These are phyloP conservation scores for Chrysomela aeneicollis DNA, from an alignment of 2,888 invertebrate species.

Conservation along the genomic window DNA sequence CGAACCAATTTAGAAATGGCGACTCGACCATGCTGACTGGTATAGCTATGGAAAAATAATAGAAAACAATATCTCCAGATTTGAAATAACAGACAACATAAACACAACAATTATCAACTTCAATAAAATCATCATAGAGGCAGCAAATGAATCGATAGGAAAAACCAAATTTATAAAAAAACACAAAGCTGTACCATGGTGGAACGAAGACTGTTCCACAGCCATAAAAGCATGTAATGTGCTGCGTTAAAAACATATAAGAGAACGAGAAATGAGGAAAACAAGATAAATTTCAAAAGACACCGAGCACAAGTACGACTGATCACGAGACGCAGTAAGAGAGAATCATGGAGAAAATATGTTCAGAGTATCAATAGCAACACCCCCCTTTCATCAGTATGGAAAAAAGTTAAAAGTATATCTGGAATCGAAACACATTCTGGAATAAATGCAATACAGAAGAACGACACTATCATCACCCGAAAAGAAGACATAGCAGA, in stretches of 20 bases:
- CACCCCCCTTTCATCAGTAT: slow-evolving; percentile 2
- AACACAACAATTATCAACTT: not conserved
- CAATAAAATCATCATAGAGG: slow-evolving; percentile 1
- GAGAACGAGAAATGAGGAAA: not conserved
- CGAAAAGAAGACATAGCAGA: slow-evolving; percentile 5
- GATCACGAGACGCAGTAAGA: slow-evolving; percentile 10
- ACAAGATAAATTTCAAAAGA: slow-evolving; percentile 5
- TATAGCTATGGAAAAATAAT: not conserved
- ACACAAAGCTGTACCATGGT: slow-evolving; percentile 12
- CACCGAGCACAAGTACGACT: slow-evolving; percentile 8
- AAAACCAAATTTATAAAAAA: slow-evolving; percentile 4
- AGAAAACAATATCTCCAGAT: not conserved
- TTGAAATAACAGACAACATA: slow-evolving; percentile 5
- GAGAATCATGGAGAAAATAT: slow-evolving; percentile 13
- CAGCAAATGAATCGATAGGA: slow-evolving; percentile 7
- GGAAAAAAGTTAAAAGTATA: slow-evolving; percentile 12
- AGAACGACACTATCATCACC: slow-evolving; percentile 6
- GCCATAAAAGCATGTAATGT: slow-evolving; percentile 11
- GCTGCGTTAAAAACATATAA: not conserved
- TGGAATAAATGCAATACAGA: slow-evolving; percentile 13
- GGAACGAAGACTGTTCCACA: slow-evolving; percentile 6
- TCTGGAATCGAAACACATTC: slow-evolving; percentile 5
- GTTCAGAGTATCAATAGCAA: slow-evolving; percentile 9
- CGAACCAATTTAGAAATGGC: not conserved
- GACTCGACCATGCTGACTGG: slow-evolving; percentile 8